Evolutionary conservation across 2,888 invertebrate genomes (phyloP), one percentile per base, ranked within the genome.

Genomic region (Sphecodes monilicornis): DNA sequence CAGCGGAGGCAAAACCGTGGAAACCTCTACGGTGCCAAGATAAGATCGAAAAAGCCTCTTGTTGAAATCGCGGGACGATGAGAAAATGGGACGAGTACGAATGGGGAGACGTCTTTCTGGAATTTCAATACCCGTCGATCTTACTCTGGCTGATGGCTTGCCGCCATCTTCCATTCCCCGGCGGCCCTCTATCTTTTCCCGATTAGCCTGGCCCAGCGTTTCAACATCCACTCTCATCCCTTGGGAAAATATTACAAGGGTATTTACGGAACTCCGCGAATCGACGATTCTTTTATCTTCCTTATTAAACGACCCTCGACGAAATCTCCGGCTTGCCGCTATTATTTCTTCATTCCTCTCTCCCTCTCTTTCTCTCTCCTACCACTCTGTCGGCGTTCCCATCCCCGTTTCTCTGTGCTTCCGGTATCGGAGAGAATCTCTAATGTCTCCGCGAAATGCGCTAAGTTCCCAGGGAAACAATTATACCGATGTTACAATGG

Each of bases 51-150:
- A 60, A 3, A 16, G 60, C 1, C 60, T 13, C 26, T 1, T 22
- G 50, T 50, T 50, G 60, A 18, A 60, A 6, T 32, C 60, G 60
- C 18, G 29, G 18, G 13, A 29, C 16, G 50, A 50, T 10, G 64
- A 4, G 68, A 32, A 36, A 72, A 32, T 26, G 4, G 54, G 22
- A 8, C 73, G 60, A 29, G 66, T 43, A 57, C 36, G 32, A 50
- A 80, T 26, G 50, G 41, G 10, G 41, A 32, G 64, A 72, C 43
- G 72, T 68, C 82, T 83, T 82, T 77, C 76, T 75, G 91, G 87
- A 89, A 90, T 91, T 91, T 91, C 88, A 90, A 90, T 91, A 90
- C 82, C 87, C 88, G 85, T 88, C 89, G 85, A 88, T 91, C 85
- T 86, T 82, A 66, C 66, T 66, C 66, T 22, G 84, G 75, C 78